Percentiles rank a stretch among this genome's conserved stretches.
Evolutionary conservation across 30 jellyfish, hydroid and myxozoan genomes (phyloP).

Genomic region (Hydractinia echinata): DNA sequence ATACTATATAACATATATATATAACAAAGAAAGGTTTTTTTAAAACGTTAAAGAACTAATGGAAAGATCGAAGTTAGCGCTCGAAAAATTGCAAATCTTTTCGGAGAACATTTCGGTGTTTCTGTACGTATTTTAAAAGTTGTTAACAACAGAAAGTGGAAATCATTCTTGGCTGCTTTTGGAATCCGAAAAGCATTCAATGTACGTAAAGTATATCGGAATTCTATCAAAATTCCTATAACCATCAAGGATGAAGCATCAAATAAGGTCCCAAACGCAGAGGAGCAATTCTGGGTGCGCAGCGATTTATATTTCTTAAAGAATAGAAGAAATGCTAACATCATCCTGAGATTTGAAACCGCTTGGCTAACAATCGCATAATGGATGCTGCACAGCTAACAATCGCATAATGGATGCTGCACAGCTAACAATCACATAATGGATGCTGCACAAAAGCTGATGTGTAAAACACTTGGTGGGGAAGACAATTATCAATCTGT

Average conservation of each 20-base stretch:
- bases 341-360: background rate
- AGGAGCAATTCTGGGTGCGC: background rate
- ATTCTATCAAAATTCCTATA: background rate
- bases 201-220: too few species aligned
- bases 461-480: slow-evolving; percentile 2
- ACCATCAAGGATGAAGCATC: background rate
- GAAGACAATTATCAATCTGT: background rate
- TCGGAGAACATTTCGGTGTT: too few species aligned
- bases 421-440: background rate
- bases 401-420: background rate
- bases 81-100: too few species aligned
- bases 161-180: too few species aligned
- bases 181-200: too few species aligned
- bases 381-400: background rate
- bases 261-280: background rate
- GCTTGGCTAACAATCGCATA: slow-evolving; percentile 11
- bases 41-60: too few species aligned
- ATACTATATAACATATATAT: too few species aligned
- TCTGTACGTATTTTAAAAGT: too few species aligned
- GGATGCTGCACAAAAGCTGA: background rate
- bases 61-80: too few species aligned
- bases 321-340: background rate
- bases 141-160: too few species aligned
- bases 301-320: background rate
- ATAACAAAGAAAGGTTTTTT: too few species aligned